These are phyloP conservation scores for Synanthedon formicaeformis DNA, from an alignment of 2,888 invertebrate genomes.

Conservation along the genomic window DNA sequence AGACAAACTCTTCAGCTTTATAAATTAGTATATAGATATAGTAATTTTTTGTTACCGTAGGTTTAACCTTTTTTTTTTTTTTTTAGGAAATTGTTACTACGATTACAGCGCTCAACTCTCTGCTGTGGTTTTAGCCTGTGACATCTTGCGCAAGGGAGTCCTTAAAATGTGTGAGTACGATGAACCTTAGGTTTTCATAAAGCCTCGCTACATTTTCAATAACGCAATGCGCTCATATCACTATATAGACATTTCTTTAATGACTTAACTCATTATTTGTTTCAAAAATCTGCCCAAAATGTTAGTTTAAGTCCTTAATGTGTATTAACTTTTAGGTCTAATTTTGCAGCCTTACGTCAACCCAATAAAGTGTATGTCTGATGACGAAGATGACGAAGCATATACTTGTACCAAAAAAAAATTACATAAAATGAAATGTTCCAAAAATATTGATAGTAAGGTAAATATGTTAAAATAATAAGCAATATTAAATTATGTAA, in stretches of 20 bases:
- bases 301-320: not conserved
- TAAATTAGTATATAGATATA: too few relatives aligned
- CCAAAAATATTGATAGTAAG: constrained; percentile 5
- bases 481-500: not conserved
- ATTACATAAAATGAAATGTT: not conserved
- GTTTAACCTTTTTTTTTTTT: not conserved
- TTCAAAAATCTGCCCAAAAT: too few relatives aligned
- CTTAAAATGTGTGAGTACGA: constrained; percentile 46
- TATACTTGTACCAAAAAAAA: constrained; percentile 25
- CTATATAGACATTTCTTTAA: too few relatives aligned
- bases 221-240: too few relatives aligned
- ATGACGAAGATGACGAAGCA: constrained; percentile 7
- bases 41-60: too few relatives aligned
- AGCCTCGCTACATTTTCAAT: too few relatives aligned
- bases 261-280: too few relatives aligned
- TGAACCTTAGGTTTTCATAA: not conserved
- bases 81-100: constrained; percentile 52
- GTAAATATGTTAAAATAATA: too few relatives aligned
- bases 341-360: constrained; percentile 65
- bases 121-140: constrained; percentile 51
- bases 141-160: constrained; percentile 48
- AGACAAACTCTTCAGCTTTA: too few relatives aligned
- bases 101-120: constrained; percentile 54
- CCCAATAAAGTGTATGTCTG: constrained; percentile 31
- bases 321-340: constrained; percentile 55